Evolutionary conservation across 30 jellyfish, hydroid and myxozoan species (phyloP).

Genomic region (Aurelia sp.): DNA sequence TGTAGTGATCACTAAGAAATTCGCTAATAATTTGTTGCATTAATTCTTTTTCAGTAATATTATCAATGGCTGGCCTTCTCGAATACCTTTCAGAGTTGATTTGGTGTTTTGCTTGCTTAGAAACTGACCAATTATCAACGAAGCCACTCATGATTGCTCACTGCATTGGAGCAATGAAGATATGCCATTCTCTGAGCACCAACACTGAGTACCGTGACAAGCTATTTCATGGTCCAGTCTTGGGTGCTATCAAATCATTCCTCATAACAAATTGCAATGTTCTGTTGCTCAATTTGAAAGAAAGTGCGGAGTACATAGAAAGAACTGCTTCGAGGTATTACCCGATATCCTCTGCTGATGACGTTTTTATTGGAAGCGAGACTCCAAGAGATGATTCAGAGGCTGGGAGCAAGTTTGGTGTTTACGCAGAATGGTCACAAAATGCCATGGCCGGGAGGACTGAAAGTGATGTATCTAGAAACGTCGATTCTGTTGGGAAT

Average conservation of each 20-base stretch:
- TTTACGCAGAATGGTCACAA: background rate
- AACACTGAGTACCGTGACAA: conserved; percentile 10
- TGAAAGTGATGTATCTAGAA: background rate
- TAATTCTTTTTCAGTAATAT: conserved; percentile 53
- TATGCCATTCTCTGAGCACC: conserved; percentile 74
- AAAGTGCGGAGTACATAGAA: conserved; percentile 8
- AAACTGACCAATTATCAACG: conserved; percentile 34
- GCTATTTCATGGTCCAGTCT: conserved; percentile 52
- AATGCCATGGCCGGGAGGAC: background rate
- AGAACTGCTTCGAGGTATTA: background rate
- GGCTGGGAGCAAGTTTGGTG: background rate
- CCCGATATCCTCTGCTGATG: conserved; percentile 45
- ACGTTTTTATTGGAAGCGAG: conserved; percentile 24
- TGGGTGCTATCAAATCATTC: conserved; percentile 60
- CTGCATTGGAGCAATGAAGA: conserved; percentile 92
- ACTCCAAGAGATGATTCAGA: background rate
- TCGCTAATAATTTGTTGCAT: too few relatives aligned
- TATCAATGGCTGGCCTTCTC: conserved; percentile 72
- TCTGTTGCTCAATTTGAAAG: conserved; percentile 22
- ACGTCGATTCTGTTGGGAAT: too few relatives aligned
- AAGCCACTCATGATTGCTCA: conserved; percentile 77
- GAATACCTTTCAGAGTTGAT: conserved; percentile 86
- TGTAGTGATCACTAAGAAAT: too few relatives aligned
- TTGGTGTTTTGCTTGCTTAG: conserved; percentile 77
- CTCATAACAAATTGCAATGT: conserved; percentile 45